phyloP scores from a whole-genome alignment of 1,140 invertebrate genomes.

The Batillaria attramentaria region DNA sequence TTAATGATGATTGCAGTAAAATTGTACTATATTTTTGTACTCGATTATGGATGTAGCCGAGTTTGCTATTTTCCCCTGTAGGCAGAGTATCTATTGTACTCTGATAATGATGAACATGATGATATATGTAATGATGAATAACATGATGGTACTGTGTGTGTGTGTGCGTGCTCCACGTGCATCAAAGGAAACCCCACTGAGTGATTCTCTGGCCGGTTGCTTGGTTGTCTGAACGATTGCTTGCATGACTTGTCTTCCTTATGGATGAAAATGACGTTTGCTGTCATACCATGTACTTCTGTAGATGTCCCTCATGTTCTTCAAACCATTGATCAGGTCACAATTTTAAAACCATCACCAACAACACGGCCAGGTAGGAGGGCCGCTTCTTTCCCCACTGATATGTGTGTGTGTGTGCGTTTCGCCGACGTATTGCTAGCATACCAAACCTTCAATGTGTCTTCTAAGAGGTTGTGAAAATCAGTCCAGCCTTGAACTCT shows the following conservation, averaged over 20 bases:
- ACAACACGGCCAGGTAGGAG: too few relatives aligned
- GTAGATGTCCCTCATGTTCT: too few relatives aligned
- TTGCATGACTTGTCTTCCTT: slow-evolving; percentile 13
- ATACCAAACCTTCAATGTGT: slow-evolving; percentile 33
- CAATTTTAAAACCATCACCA: too few relatives aligned
- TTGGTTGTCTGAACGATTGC: background rate
- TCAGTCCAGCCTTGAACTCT: slow-evolving; percentile 35
- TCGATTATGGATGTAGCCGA: background rate
- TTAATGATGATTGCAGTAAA: background rate
- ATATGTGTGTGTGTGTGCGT: background rate
- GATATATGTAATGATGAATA: background rate
- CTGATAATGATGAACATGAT: slow-evolving; percentile 6
- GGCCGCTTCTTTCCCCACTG: slow-evolving; percentile 7
- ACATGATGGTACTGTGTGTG: background rate
- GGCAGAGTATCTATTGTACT: background rate
- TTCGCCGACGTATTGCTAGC: slow-evolving; percentile 28
- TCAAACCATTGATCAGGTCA: too few relatives aligned
- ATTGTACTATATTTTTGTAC: slow-evolving; percentile 19
- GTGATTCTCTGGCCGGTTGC: background rate
- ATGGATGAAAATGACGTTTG: too few relatives aligned
- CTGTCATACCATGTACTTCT: too few relatives aligned
- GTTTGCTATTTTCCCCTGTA: background rate
- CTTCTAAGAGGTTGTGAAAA: slow-evolving; percentile 34
- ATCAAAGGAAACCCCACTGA: background rate
- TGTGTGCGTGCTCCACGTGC: background rate